Evolutionary conservation across 2,888 invertebrate genomes (phyloP), one percentile per base, ranked within the genome.

Genomic region (Hypomecis punctinalis): DNA sequence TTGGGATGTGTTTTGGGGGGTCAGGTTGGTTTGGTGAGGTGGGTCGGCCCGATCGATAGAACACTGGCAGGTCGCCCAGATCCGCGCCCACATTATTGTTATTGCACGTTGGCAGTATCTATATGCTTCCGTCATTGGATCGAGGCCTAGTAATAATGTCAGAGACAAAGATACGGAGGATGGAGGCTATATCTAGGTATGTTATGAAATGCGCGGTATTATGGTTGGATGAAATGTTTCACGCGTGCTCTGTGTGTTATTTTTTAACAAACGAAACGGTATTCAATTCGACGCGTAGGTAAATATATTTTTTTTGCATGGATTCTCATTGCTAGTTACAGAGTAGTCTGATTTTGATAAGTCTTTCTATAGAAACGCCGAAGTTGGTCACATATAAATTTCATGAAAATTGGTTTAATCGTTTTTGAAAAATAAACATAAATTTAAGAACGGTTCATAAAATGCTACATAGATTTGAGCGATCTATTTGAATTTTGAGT

Each of bases 41-140:
- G 78, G 77, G 78, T 77, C 79, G 79, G 79, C 77, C 76, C 85
- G 89, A 92, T 92, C 92, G 90, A 92, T 92, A 91, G 85, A 80
- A 85, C 57, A 84, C 91, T 92, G 92, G 92, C 92, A 92, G 89
- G 89, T 89, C 90, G 92, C 92, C 91, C 91, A 89, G 88, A 88
- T 86, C 82, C 86, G 86, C 83, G 84, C 76, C 90, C 91, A 85
- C 91, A 91, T 91, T 91, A 92, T 91, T 91, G 91, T 92, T 92
- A 92, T 92, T 91, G 90, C 91, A 83, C 85, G 81, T 84, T 85
- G 86, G 84, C 87, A 82, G 85, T 87, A 87, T 90, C 90, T 88
- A 85, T 86, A 82, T 82, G 83, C 84, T 90, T 87, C 89, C 87
- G 82, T 82, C 82, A 85, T 91, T 89, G 90, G 85, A 84, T 85